A percentile compares a stretch with the other conserved stretches of the same genome.
Conservation (phyloP, 2,113 vertebrate species). For the Progne subis region DNA sequence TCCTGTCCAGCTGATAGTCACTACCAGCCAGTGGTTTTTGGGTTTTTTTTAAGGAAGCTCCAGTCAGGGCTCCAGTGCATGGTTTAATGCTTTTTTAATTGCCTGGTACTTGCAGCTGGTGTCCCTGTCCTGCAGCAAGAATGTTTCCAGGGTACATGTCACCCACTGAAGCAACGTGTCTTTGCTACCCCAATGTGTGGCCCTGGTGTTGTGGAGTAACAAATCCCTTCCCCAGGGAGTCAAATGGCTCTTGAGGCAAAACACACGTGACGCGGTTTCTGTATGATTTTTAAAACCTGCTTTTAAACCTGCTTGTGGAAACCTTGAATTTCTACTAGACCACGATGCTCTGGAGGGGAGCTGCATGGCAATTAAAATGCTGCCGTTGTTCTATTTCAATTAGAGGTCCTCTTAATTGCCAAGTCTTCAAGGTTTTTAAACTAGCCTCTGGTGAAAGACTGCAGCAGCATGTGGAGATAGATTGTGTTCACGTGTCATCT, state of each 20-base stretch:
- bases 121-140: neutral
- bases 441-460: constrained; percentile 50
- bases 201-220: neutral
- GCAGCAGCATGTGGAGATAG: neutral
- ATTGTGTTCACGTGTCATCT: neutral
- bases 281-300: neutral
- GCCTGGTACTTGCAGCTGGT: neutral
- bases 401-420: constrained; percentile 51
- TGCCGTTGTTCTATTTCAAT: constrained; percentile 34
- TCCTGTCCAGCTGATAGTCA: neutral
- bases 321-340: constrained; percentile 4
- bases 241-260: neutral
- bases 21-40: neutral
- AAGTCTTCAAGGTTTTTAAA: constrained; percentile 43
- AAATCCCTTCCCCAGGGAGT: neutral
- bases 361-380: constrained; percentile 37
- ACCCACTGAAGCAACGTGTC: neutral
- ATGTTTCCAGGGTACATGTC: neutral
- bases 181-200: neutral
- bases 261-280: neutral
- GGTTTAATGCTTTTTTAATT: neutral
- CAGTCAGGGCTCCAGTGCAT: neutral
- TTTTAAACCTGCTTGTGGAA: neutral
- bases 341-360: neutral
- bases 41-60: neutral